Percentiles rank a stretch among this genome's conserved stretches.
These are phyloP conservation scores for Athripsodes cinereus DNA, from an alignment of 2,888 invertebrate species.

Conservation along the genomic window DNA sequence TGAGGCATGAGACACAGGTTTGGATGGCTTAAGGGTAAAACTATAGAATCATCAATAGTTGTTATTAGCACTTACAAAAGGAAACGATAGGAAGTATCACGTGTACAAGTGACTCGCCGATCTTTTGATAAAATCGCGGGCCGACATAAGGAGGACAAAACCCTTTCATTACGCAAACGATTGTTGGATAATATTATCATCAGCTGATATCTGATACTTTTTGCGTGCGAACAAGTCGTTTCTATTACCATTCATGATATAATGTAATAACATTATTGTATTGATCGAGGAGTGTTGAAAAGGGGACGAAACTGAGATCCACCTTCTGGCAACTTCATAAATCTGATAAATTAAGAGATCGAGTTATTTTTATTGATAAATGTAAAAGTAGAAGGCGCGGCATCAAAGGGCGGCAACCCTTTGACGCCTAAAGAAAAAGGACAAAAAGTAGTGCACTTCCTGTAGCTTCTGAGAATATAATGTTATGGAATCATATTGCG, in stretches of 20 bases:
- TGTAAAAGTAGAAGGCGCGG: constrained; percentile 4
- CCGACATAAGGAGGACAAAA: constrained; percentile 14
- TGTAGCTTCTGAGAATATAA: constrained; percentile 10
- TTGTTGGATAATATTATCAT: neutral
- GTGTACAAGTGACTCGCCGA: constrained; percentile 49
- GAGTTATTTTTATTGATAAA: constrained; percentile 4
- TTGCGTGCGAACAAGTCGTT: constrained; percentile 23
- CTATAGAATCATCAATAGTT: constrained; percentile 6
- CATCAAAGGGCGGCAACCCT: constrained; percentile 24
- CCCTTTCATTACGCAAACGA: constrained; percentile 15
- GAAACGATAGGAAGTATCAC: constrained; percentile 47
- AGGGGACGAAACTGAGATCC: constrained; percentile 18
- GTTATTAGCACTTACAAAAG: constrained; percentile 15
- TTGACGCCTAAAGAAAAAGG: constrained; percentile 21
- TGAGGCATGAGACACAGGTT: neutral
- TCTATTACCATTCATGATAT: constrained; percentile 10
- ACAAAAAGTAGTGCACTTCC: constrained; percentile 19
- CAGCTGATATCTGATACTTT: constrained; percentile 25
- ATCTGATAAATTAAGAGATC: constrained; percentile 15
- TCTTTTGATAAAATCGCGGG: constrained; percentile 23
- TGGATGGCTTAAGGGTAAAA: neutral
- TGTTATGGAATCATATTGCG: constrained; percentile 9
- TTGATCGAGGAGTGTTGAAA: constrained; percentile 22
- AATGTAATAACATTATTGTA: neutral
- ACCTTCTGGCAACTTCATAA: constrained; percentile 9